Base-by-base conservation (phyloP, 2,113 vertebrate species). In the Scytalopus superciliaris region DNA sequence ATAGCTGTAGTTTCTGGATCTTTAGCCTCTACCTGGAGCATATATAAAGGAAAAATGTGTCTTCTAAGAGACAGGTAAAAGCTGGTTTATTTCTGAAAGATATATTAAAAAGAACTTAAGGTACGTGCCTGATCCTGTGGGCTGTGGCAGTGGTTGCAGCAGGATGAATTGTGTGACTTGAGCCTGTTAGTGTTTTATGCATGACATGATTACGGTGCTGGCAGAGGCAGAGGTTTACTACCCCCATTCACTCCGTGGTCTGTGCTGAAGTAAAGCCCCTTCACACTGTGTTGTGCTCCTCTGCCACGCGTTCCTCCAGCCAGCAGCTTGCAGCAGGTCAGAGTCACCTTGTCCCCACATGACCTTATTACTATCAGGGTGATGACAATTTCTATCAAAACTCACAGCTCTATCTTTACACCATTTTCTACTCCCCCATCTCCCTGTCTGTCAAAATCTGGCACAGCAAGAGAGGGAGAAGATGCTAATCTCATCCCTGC, bases 391-490 rank as follows among this genome's bases (percentile, higher is more conserved):
- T 50, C 72, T 83, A 73, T 80, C 88, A 80, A 93, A 93, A 91
- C 72, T 67, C 63, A 47, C 49, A 73, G 78, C 59, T 91, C 55
- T 83, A 35, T 44, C 86, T 2, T 3, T 79, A 67, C 72, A 47
- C 50, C 35, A 3, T 89, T 93, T 87, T 80, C 76, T 62, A 67
- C 88, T 89, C 79, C 73, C 42, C 69, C 49, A 7, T 31, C 87
- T 81, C 83, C 72, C 83, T 84, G n/a, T 68, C 57, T 91, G 87
- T 93, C 85, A 94, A 94, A 95, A 94, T 55, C 79, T 86, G 67
- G 50, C 3, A 2, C 9, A 70, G 76, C 80, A 69, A 86, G 83
- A 35, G 90, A 80, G 42, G 49, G 44, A 91, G 85, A 93, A 81
- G 82, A 86, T 90, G 79, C 76, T 84, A 75, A 95, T 93, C 74